A percentile compares a stretch with the other conserved stretches of the same genome.
Evolutionary conservation across 2,888 invertebrate species (phyloP).

Genomic region (Acronicta leporina): DNA sequence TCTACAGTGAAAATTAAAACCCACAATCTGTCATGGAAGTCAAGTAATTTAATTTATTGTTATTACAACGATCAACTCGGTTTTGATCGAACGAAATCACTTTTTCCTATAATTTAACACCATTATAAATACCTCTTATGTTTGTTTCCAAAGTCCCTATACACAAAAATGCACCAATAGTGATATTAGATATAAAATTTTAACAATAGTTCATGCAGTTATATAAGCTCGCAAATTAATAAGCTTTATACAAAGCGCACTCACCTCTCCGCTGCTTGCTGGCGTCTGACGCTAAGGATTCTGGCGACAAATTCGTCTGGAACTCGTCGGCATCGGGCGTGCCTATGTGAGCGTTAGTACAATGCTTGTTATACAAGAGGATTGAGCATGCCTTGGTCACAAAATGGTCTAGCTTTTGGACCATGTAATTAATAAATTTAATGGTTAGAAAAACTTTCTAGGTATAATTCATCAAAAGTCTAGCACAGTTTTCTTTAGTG

Average conservation of each 20-base stretch:
- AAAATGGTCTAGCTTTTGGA: background rate
- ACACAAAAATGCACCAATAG: no score
- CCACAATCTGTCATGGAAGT: no score
- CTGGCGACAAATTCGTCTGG: constrained; percentile 59
- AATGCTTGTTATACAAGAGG: constrained; percentile 52
- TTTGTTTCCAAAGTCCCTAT: no score
- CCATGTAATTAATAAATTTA: background rate
- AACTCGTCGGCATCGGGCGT: constrained; percentile 68
- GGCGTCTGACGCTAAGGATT: constrained; percentile 64
- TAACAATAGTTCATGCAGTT: constrained; percentile 16
- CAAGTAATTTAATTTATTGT: no score
- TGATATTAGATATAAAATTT: no score
- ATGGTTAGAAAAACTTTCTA: background rate
- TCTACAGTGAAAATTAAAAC: no score
- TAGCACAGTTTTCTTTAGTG: no score
- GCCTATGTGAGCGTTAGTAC: constrained; percentile 64
- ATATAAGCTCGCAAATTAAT: constrained; percentile 14
- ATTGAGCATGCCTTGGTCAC: constrained; percentile 17
- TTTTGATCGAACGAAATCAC: no score
- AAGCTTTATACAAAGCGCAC: constrained; percentile 42
- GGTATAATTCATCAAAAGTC: no score
- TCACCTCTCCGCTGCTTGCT: constrained; percentile 61
- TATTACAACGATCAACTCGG: no score
- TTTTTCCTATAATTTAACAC: no score
- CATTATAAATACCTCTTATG: no score